Evolutionary conservation across 2,113 vertebrate genomes (phyloP), one percentile per base, ranked within the genome.

Genomic region (Nannobrachium achirus): DNA sequence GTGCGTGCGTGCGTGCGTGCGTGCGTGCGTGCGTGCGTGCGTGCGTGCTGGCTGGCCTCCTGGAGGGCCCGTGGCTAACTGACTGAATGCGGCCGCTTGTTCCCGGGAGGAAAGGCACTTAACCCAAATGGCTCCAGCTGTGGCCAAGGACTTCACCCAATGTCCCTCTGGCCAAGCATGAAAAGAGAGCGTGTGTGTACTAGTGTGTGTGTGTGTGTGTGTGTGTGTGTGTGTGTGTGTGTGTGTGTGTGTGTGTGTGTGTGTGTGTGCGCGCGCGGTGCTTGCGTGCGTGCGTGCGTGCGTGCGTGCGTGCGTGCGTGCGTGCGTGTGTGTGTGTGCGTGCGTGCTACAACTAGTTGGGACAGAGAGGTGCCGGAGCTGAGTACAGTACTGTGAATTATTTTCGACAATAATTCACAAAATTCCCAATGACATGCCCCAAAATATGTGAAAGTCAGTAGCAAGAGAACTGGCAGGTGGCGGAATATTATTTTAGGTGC

Each of bases 121-220:
- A 88, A 89, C 88, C 85, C 63, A 79, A 69, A 85, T 79, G 73
- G 71, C 79, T 73, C 80, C 71, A 78, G 71, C 63, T 72, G 75
- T 65, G 60, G 56, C 80, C 63, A 18, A 60, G 61, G 64, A 80
- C 66, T 69, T 69, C 42, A 11, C 63, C 50, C 60, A 42, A 76
- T 75, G 69, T 65, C 66, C 69, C 55, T 50, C 63, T 66, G 50
- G 67, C 63, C 71, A 86, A 65, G 46, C 57, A 65, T 59, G 44
- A 80, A 75, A 73, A 57, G 1, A 42, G 14, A 66, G 25, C 6
- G 56, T 10, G 66, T 33, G 46, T 7, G 13, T 63, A 13, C 3
- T 33, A 5, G 63, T 25, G 50, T 56, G 66, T 56, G 68, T 75
- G 73, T 7, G 25, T 56, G 45, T 14, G 14, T 6, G 45, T 13